Evolutionary conservation across 2,888 invertebrate genomes (phyloP).

Genomic region (Gerosis bhagava): DNA sequence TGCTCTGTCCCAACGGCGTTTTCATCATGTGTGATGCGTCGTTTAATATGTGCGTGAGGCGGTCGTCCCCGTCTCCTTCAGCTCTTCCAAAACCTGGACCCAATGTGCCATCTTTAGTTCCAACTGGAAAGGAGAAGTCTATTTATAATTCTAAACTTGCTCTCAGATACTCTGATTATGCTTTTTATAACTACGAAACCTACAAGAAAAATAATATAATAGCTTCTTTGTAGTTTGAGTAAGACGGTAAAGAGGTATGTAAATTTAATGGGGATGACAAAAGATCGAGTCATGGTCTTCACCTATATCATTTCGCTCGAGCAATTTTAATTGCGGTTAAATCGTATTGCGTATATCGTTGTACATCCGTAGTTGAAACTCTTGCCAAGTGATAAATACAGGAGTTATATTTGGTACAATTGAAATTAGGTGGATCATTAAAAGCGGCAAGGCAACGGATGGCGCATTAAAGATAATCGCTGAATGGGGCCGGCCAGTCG

Average conservation of each 20-base stretch:
- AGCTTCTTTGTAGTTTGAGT: no score
- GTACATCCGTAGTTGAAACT: constrained; percentile 41
- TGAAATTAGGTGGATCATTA: constrained; percentile 79
- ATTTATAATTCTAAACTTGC: constrained; percentile 25
- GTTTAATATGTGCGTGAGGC: constrained; percentile 95
- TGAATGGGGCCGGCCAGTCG: constrained; percentile 73
- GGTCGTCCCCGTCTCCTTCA: constrained; percentile 92
- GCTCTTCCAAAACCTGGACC: constrained; percentile 89
- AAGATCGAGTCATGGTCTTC: constrained; percentile 41
- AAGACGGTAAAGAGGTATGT: neutral
- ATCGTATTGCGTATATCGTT: constrained; percentile 54
- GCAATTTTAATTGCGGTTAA: constrained; percentile 73
- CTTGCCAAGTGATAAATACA: constrained; percentile 78
- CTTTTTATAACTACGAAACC: neutral
- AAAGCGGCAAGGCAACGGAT: constrained; percentile 61
- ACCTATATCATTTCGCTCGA: constrained; percentile 43
- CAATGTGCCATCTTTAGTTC: constrained; percentile 90
- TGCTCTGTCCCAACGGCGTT: constrained; percentile 73
- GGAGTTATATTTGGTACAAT: constrained; percentile 78
- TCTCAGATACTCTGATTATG: constrained; percentile 6
- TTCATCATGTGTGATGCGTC: constrained; percentile 97
- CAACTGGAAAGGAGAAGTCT: constrained; percentile 72
- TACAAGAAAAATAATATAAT: no score
- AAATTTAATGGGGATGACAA: constrained; percentile 15
- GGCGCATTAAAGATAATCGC: constrained; percentile 67